Conservation (phyloP, 2,113 vertebrate genomes). For the Fregetta grallaria region DNA sequence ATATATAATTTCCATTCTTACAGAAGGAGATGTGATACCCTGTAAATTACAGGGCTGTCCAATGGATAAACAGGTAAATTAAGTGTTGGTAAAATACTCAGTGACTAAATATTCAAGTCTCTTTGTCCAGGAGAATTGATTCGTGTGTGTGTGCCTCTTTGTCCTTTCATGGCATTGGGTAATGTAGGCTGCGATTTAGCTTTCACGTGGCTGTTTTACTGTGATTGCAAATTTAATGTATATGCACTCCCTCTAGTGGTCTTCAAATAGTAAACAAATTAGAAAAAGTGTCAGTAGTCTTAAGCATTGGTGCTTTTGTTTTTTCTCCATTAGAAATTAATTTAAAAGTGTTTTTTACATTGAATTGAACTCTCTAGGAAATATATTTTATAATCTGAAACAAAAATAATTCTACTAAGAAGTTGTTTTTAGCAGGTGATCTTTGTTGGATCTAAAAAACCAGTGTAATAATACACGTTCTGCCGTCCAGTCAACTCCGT, state of each 20-base stretch:
- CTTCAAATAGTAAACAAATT: background rate
- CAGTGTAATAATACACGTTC: background rate
- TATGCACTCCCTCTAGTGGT: constrained; percentile 10
- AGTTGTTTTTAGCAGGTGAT: background rate
- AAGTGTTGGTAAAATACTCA: background rate
- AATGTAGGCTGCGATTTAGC: background rate
- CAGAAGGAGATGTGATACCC: background rate
- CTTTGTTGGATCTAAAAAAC: background rate
- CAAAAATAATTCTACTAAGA: background rate
- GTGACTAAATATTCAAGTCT: background rate
- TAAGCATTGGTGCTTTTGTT: background rate
- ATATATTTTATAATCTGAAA: background rate
- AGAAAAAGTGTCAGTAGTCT: too few relatives aligned
- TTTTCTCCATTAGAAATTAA: background rate
- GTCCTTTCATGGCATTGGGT: background rate
- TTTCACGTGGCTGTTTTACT: background rate
- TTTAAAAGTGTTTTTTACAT: background rate
- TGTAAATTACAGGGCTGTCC: background rate
- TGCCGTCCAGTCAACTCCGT: background rate
- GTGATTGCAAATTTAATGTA: background rate
- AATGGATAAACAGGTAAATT: background rate
- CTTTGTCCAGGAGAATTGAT: background rate
- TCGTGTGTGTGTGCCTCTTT: background rate
- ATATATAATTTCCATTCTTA: background rate
- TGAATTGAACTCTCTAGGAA: background rate